Conservation (phyloP, 2,113 vertebrate species). For the Cinclus mexicanus region DNA sequence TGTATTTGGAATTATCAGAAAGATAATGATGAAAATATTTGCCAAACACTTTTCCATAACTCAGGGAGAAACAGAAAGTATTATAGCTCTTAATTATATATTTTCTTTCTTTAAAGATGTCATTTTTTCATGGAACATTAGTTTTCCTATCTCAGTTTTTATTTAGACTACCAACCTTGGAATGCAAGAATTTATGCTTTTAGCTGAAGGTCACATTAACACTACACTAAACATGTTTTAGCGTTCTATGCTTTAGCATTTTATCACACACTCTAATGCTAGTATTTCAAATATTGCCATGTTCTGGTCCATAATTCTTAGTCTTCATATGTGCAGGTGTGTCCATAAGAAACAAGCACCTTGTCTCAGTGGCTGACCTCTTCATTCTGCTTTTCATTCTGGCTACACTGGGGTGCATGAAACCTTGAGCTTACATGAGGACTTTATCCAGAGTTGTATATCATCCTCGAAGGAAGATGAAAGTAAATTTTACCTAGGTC, state of each 20-base stretch:
- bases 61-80: background rate
- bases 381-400: background rate
- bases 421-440: background rate
- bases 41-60: background rate
- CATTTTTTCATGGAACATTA: background rate
- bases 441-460: background rate
- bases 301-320: background rate
- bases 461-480: background rate
- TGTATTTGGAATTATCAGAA: background rate
- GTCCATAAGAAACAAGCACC: background rate
- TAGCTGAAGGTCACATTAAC: background rate
- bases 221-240: background rate
- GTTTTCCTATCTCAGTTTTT: background rate
- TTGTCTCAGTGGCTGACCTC: background rate
- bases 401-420: background rate
- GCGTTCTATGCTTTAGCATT: background rate
- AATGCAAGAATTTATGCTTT: background rate
- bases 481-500: background rate
- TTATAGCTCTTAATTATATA: background rate
- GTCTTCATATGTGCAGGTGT: background rate
- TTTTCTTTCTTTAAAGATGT: background rate
- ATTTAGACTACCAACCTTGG: background rate
- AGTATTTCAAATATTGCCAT: background rate
- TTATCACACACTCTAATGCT: background rate
- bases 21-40: background rate